Conservation (phyloP, 2,113 vertebrate genomes). For the Cephalopterus ornatus region DNA sequence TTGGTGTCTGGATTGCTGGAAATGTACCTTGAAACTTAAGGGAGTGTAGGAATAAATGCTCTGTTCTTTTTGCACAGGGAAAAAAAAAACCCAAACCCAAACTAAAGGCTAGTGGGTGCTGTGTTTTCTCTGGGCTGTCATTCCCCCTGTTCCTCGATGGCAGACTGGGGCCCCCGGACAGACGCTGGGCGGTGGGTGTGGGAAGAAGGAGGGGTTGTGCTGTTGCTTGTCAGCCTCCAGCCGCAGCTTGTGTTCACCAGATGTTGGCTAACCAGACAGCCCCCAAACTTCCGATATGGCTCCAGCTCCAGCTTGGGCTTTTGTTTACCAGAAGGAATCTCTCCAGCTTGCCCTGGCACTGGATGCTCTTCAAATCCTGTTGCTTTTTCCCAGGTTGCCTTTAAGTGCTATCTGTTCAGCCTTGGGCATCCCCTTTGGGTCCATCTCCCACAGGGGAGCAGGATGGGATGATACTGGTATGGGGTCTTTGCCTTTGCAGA, state of each 20-base stretch:
- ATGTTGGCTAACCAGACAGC: not conserved
- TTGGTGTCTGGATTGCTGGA: slow-evolving; percentile 51
- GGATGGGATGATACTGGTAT: not conserved
- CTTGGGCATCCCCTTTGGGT: not conserved
- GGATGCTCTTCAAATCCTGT: not conserved
- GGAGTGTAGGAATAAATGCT: slow-evolving; percentile 37
- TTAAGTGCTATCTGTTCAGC: not conserved
- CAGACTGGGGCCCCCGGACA: not conserved
- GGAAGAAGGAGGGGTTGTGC: slow-evolving; percentile 20
- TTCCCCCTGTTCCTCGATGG: not conserved
- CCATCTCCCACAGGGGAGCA: rapidly evolving
- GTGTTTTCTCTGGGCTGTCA: not conserved
- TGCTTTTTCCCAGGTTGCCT: not conserved
- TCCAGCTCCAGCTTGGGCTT: not conserved
- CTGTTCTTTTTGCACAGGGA: slow-evolving; percentile 21
- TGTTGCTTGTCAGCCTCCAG: slow-evolving; percentile 30
- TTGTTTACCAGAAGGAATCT: not conserved
- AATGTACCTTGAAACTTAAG: slow-evolving; percentile 11
- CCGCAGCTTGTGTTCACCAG: slow-evolving; percentile 36
- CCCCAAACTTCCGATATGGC: not conserved
- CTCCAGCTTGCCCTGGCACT: not conserved
- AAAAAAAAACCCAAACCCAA: not conserved
- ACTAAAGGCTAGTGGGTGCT: not conserved
- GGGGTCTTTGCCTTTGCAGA: not conserved
- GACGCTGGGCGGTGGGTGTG: not conserved